A percentile compares a stretch with the other conserved stretches of the same genome.
phyloP scores from a whole-genome alignment of 1,140 invertebrate genomes.

The Drosophila nasuta region DNA sequence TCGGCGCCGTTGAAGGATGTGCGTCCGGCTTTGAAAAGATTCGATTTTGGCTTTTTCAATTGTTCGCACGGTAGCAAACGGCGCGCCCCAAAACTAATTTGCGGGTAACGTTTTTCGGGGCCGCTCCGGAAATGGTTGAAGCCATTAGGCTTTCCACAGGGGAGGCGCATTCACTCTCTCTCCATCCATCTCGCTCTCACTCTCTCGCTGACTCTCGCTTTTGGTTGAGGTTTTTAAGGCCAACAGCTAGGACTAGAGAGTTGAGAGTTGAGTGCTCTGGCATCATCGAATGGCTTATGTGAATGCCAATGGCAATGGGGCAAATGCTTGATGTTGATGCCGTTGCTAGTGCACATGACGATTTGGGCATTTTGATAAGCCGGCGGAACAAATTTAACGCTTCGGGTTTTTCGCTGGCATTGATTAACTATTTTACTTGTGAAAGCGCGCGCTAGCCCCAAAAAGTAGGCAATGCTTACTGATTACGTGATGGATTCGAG shows the following conservation, averaged over 20 bases:
- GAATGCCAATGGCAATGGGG: constrained; percentile 12
- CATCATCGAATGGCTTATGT: constrained; percentile 75
- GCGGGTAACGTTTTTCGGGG: constrained; percentile 76
- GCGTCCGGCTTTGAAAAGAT: constrained; percentile 71
- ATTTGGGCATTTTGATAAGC: constrained; percentile 76
- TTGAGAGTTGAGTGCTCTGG: constrained; percentile 24
- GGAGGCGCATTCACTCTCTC: no score
- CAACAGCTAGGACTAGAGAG: constrained; percentile 35
- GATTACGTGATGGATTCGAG: constrained; percentile 78
- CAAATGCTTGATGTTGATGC: no score
- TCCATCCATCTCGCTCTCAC: not conserved
- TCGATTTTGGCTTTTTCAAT: constrained; percentile 79
- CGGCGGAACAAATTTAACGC: constrained; percentile 75
- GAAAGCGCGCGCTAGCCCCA: not conserved
- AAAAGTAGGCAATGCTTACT: constrained; percentile 56
- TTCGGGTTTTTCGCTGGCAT: constrained; percentile 46
- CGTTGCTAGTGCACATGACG: constrained; percentile 63
- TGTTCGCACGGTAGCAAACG: constrained; percentile 51
- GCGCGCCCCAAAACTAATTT: constrained; percentile 75
- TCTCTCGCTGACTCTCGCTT: not conserved
- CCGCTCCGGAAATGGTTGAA: constrained; percentile 72
- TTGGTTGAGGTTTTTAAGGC: constrained; percentile 23
- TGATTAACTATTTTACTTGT: constrained; percentile 73
- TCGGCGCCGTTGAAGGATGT: constrained; percentile 58
- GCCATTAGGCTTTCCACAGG: constrained; percentile 63